These are phyloP conservation scores for Choreutis nemorana DNA, from an alignment of 2,888 invertebrate genomes.

Conservation along the genomic window DNA sequence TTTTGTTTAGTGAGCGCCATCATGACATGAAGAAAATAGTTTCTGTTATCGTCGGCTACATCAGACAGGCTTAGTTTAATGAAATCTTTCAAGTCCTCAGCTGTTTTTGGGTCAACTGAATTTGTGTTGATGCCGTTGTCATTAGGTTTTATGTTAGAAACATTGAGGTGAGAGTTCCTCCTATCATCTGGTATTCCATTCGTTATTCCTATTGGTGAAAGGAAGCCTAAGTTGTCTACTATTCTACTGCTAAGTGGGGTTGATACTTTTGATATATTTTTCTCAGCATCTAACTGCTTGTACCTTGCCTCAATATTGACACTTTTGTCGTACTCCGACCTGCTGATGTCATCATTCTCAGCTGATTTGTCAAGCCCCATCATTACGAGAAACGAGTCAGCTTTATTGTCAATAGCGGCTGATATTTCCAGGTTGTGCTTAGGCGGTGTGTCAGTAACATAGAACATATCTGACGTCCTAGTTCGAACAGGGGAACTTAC, in stretches of 20 bases:
- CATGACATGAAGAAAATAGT: slow-evolving; percentile 54
- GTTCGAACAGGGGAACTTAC: slow-evolving; percentile 26
- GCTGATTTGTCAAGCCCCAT: slow-evolving; percentile 49
- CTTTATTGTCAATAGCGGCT: slow-evolving; percentile 28
- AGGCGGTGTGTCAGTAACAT: slow-evolving; percentile 42
- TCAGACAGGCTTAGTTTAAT: slow-evolving; percentile 41
- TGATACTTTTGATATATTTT: slow-evolving; percentile 46
- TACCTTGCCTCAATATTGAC: slow-evolving; percentile 30
- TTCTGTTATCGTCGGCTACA: slow-evolving; percentile 46
- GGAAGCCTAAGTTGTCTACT: slow-evolving; percentile 30
- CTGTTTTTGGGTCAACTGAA: slow-evolving; percentile 23
- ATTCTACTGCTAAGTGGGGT: slow-evolving; percentile 36
- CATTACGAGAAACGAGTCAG: slow-evolving; percentile 50
- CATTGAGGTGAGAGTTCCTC: slow-evolving; percentile 19
- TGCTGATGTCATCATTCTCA: slow-evolving; percentile 35
- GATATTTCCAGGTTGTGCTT: slow-evolving; percentile 24
- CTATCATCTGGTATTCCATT: slow-evolving; percentile 35
- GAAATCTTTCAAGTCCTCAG: slow-evolving; percentile 51
- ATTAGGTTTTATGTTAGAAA: slow-evolving; percentile 20
- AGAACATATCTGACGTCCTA: slow-evolving; percentile 46
- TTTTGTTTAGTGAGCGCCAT: slow-evolving; percentile 58
- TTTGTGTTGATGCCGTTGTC: slow-evolving; percentile 13
- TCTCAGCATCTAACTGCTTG: slow-evolving; percentile 32
- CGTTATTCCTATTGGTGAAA: slow-evolving; percentile 29
- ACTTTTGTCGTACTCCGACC: slow-evolving; percentile 30